Conservation (phyloP, 2,113 vertebrate species). For the Hystrix brachyura region DNA sequence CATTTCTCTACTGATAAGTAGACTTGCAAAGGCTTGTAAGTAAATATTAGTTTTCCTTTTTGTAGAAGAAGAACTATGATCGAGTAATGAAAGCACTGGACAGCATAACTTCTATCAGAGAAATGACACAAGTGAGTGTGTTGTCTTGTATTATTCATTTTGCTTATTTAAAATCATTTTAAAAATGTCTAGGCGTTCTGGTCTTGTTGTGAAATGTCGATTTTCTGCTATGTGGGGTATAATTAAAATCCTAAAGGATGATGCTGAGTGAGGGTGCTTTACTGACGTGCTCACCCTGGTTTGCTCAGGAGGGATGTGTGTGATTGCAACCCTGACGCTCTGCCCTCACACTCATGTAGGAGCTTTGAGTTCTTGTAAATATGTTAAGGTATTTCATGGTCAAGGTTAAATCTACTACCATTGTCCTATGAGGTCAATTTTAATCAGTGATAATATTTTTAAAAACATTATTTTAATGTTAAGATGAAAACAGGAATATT, state of each 20-base stretch:
- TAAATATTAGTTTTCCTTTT: conserved; percentile 46
- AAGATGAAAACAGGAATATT: neutral
- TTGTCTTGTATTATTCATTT: neutral
- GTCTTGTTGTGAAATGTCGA: neutral
- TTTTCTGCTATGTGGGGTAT: neutral
- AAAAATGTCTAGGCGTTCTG: neutral
- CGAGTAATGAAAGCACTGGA: conserved; percentile 95
- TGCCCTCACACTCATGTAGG: neutral
- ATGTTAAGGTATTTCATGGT: neutral
- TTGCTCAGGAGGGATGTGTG: neutral
- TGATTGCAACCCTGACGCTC: neutral
- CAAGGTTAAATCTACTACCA: neutral
- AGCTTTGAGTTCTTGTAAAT: neutral
- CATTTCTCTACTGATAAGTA: neutral
- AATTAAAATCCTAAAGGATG: neutral
- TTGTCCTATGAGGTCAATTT: neutral
- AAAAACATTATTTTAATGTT: conserved; percentile 6
- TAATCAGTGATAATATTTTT: neutral
- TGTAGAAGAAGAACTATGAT: conserved; percentile 96
- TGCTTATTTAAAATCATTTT: neutral
- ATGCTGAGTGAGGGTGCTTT: neutral
- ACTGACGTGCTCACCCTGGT: neutral
- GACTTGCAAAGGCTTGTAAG: neutral
- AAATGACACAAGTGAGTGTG: conserved; percentile 94
- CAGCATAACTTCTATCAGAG: conserved; percentile 96